Conservation (phyloP, 2,888 invertebrate genomes). For the Mellilla xanthometata region DNA sequence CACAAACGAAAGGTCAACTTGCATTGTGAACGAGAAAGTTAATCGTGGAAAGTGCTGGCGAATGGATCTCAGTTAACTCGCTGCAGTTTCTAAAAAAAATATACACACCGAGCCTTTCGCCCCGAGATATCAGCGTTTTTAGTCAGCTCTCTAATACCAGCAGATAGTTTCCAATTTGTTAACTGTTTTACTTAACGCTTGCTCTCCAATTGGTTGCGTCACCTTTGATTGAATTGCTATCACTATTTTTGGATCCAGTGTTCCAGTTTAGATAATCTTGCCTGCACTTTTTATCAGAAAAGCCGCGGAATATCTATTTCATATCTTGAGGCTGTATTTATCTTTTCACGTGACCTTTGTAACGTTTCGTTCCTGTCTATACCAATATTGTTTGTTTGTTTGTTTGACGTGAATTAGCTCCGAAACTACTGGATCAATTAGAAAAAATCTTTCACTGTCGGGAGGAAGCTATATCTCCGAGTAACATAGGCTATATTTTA, state of each 20-base stretch:
- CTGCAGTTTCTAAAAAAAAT: slow-evolving; percentile 63
- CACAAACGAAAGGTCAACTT: slow-evolving; percentile 77
- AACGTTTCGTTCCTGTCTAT: too few species aligned
- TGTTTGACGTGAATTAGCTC: too few species aligned
- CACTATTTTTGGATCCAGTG: background rate
- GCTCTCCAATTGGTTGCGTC: slow-evolving; percentile 4
- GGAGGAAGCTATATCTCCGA: too few species aligned
- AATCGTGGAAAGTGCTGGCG: slow-evolving; percentile 77
- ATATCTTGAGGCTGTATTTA: too few species aligned
- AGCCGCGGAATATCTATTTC: too few species aligned
- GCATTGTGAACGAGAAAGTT: slow-evolving; percentile 79
- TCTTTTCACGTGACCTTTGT: too few species aligned
- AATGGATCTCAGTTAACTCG: slow-evolving; percentile 59
- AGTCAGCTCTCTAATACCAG: slow-evolving; percentile 32
- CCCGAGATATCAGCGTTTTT: slow-evolving; percentile 32
- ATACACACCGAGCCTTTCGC: slow-evolving; percentile 41
- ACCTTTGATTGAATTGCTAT: background rate
- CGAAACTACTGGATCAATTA: too few species aligned
- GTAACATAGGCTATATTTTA: too few species aligned
- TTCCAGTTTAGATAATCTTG: too few species aligned
- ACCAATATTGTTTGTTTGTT: too few species aligned
- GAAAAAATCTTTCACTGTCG: too few species aligned
- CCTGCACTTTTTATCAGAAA: too few species aligned
- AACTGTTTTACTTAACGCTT: slow-evolving; percentile 13
- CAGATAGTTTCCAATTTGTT: slow-evolving; percentile 19